These are phyloP conservation scores for Spicauda simplicius DNA, from an alignment of 2,888 invertebrate genomes.

Conservation along the genomic window DNA sequence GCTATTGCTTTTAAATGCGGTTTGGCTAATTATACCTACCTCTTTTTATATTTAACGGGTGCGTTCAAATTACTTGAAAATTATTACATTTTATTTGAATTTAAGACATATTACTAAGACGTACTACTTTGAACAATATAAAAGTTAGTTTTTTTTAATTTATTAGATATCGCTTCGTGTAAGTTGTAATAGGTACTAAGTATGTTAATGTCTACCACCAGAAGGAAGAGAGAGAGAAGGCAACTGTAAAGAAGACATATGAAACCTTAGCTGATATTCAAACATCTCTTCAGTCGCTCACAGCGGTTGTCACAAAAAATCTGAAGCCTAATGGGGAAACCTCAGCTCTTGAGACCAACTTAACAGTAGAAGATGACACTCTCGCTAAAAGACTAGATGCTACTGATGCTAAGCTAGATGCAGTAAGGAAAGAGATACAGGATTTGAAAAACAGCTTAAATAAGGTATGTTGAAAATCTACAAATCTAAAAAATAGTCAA, in stretches of 20 bases:
- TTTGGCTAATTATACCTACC: too few species aligned
- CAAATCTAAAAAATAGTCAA: background rate
- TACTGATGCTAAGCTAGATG: constrained; percentile 71
- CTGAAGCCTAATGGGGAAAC: constrained; percentile 50
- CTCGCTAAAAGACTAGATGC: constrained; percentile 62
- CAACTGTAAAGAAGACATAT: constrained; percentile 86
- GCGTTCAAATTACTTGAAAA: too few species aligned
- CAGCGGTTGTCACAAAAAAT: constrained; percentile 51
- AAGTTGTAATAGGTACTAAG: too few species aligned
- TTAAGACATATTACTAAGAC: too few species aligned
- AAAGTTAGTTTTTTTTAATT: too few species aligned
- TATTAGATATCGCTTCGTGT: too few species aligned
- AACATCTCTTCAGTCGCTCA: constrained; percentile 61
- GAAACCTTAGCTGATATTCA: constrained; percentile 81
- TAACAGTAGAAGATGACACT: constrained; percentile 58
- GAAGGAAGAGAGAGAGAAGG: constrained; percentile 88
- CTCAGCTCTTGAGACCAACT: constrained; percentile 53
- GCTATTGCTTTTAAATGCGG: too few species aligned
- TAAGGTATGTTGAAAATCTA: constrained; percentile 52
- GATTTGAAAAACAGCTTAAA: constrained; percentile 63
- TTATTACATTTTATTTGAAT: too few species aligned
- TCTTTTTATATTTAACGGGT: too few species aligned
- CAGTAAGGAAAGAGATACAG: constrained; percentile 65
- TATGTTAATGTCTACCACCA: constrained; percentile 50
- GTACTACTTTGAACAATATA: too few species aligned